These are phyloP conservation scores for Idaea dimidiata DNA, from an alignment of 2,888 invertebrate genomes.

Conservation along the genomic window DNA sequence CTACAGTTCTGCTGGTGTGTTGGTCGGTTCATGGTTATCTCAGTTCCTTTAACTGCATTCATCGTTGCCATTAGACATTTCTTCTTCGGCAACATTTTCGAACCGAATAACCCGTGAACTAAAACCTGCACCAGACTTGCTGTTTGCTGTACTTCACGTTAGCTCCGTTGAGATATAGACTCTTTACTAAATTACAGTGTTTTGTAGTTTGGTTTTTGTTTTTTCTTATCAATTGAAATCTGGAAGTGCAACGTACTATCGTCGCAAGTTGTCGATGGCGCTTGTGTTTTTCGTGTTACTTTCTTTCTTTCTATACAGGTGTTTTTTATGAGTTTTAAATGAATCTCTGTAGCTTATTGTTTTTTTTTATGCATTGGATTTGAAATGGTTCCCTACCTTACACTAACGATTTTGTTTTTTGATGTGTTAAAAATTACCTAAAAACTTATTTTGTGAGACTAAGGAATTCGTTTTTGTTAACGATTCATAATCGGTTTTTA, in stretches of 20 bases:
- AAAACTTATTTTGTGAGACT: too few relatives aligned
- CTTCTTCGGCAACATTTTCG: not conserved
- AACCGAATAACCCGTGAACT: not conserved
- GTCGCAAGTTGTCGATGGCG: not conserved
- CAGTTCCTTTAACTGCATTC: not conserved
- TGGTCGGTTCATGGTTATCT: slow-evolving; percentile 2
- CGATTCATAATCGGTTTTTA: too few relatives aligned
- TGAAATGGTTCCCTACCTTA: not conserved
- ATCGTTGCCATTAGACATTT: not conserved
- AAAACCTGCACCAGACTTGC: not conserved
- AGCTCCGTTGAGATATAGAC: slow-evolving; percentile 8
- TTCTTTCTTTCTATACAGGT: not conserved
- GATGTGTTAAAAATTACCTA: not conserved
- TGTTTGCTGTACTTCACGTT: too few relatives aligned
- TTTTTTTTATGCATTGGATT: not conserved
- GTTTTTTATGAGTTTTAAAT: not conserved
- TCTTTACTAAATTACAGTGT: not conserved
- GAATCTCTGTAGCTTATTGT: slow-evolving; percentile 3
- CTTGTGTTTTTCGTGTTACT: not conserved
- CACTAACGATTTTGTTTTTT: not conserved
- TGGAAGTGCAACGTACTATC: not conserved
- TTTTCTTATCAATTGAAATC: not conserved
- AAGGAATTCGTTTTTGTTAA: too few relatives aligned
- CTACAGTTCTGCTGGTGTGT: slow-evolving; percentile 18
- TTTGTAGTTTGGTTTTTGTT: not conserved